Conservation (phyloP, 1,140 invertebrate species). For the Campodea augens region DNA sequence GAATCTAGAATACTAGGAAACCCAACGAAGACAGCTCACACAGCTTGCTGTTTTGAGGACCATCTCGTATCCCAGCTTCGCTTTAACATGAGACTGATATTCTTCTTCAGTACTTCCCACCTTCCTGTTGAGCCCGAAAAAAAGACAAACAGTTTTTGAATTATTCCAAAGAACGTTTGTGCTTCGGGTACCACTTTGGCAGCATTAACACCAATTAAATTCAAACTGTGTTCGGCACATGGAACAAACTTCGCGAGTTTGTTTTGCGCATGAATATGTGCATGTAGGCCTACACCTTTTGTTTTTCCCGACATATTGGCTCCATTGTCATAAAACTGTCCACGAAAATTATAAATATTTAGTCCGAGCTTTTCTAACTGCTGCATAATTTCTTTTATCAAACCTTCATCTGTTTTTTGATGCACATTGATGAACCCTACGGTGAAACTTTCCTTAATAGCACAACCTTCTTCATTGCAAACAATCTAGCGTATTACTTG, state of each 20-base stretch:
- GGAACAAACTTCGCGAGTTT: slow-evolving; percentile 8
- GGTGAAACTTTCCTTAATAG: slow-evolving; percentile 12
- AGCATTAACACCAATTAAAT: slow-evolving; percentile 6
- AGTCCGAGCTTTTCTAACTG: slow-evolving; percentile 10
- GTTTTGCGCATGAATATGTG: slow-evolving; percentile 7
- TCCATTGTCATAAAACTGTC: slow-evolving; percentile 15
- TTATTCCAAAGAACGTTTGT: slow-evolving; percentile 2
- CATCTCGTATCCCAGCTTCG: slow-evolving; percentile 6
- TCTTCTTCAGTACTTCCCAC: slow-evolving; percentile 4
- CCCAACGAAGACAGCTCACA: slow-evolving; percentile 1
- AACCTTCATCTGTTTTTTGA: slow-evolving; percentile 9
- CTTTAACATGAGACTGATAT: not conserved
- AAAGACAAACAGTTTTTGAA: slow-evolving; percentile 6
- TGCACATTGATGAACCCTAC: slow-evolving; percentile 9
- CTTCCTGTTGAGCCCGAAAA: slow-evolving; percentile 4
- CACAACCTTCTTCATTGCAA: not conserved
- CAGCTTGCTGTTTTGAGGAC: slow-evolving; percentile 6
- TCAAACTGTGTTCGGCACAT: slow-evolving; percentile 7
- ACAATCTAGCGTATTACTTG: slow-evolving; percentile 8
- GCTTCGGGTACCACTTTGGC: slow-evolving; percentile 4
- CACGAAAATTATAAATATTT: slow-evolving; percentile 11
- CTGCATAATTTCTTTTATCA: slow-evolving; percentile 10
- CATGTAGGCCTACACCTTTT: slow-evolving; percentile 10
- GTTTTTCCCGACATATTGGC: slow-evolving; percentile 13
- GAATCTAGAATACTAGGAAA: slow-evolving; percentile 1